These are phyloP conservation scores for Chesias legatella DNA, from an alignment of 2,888 invertebrate genomes.

Conservation along the genomic window DNA sequence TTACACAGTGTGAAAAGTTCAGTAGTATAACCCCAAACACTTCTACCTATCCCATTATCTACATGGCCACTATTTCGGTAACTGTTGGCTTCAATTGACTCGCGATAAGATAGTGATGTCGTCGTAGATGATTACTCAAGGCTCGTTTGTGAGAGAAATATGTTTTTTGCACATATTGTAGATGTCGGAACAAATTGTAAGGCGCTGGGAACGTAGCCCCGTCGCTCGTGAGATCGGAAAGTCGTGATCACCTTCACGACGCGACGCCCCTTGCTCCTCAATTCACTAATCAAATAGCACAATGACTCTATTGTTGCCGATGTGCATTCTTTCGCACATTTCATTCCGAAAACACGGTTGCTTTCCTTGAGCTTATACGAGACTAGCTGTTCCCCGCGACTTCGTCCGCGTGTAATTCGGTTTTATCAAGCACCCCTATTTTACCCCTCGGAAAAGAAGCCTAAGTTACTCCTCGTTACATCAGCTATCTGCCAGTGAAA, in stretches of 20 bases:
- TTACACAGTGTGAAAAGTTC: neutral
- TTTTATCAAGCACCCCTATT: no score
- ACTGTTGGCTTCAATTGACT: conserved; percentile 24
- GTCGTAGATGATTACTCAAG: conserved; percentile 22
- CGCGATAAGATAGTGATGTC: conserved; percentile 27
- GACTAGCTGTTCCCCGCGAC: no score
- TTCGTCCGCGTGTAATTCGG: no score
- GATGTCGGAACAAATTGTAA: conserved; percentile 50
- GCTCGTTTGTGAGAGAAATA: conserved; percentile 21
- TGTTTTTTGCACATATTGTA: conserved; percentile 45
- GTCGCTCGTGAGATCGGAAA: conserved; percentile 64
- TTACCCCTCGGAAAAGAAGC: no score
- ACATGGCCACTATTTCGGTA: conserved; percentile 17
- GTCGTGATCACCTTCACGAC: conserved; percentile 68
- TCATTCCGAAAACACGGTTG: conserved; percentile 44
- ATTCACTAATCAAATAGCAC: conserved; percentile 65
- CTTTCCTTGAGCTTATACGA: conserved; percentile 39
- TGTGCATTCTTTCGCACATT: conserved; percentile 50
- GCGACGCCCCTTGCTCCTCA: conserved; percentile 56
- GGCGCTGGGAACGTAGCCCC: conserved; percentile 53
- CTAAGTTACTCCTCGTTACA: no score
- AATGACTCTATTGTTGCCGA: conserved; percentile 63
- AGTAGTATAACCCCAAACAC: conserved; percentile 10
- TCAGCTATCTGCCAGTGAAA: no score
- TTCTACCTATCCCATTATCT: conserved; percentile 18